Conservation (phyloP, 1,140 invertebrate species). For the Calliopsis andreniformis region DNA sequence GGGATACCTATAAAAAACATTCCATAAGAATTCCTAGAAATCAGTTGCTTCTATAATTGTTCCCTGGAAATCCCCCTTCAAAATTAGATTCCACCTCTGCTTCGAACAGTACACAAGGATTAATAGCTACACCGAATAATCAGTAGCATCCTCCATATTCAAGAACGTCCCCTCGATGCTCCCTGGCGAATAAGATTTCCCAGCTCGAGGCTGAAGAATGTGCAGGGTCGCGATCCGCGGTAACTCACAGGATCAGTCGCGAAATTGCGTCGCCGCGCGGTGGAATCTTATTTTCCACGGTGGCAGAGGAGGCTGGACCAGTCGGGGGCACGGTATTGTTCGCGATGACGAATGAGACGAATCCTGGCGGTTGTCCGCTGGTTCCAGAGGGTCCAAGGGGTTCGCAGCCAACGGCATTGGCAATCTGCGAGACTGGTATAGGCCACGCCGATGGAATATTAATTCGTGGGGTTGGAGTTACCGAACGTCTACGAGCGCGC, state of each 20-base stretch:
- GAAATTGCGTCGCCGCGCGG: constrained; percentile 24
- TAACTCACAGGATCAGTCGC: constrained; percentile 43
- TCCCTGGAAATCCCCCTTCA: too few species aligned
- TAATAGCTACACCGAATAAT: too few species aligned
- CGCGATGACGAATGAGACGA: constrained; percentile 50
- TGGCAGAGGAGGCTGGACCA: constrained; percentile 27
- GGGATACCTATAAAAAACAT: too few species aligned
- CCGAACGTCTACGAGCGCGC: constrained; percentile 37
- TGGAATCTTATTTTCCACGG: constrained; percentile 64
- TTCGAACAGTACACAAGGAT: too few species aligned
- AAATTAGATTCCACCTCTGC: too few species aligned
- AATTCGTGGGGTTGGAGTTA: constrained; percentile 73
- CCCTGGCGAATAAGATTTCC: too few species aligned
- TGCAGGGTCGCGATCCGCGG: not conserved
- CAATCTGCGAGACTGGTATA: constrained; percentile 65
- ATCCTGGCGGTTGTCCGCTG: constrained; percentile 50
- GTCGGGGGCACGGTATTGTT: constrained; percentile 41
- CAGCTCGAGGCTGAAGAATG: too few species aligned
- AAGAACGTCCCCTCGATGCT: not conserved
- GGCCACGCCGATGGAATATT: constrained; percentile 75
- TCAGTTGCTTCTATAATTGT: too few species aligned
- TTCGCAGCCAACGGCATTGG: constrained; percentile 60
- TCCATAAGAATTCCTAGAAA: too few species aligned
- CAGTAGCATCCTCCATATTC: too few species aligned
- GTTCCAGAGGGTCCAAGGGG: constrained; percentile 61